A percentile compares a stretch with the other conserved stretches of the same genome.
Conservation (phyloP, 1,140 invertebrate species). For the Plodia interpunctella region DNA sequence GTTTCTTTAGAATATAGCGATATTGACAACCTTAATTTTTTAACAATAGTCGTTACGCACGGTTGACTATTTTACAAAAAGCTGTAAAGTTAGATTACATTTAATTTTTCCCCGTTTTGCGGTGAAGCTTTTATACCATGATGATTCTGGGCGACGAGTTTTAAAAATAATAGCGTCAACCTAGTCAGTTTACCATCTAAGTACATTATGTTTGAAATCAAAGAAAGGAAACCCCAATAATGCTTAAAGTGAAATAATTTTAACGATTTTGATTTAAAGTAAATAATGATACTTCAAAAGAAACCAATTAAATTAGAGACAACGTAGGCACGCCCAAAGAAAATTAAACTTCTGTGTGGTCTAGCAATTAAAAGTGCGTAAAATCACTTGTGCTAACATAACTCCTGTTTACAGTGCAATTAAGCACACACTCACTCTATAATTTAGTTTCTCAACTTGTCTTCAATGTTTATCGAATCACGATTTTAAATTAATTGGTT, state of each 20-base stretch:
- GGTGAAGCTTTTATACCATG: neutral
- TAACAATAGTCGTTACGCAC: conserved; percentile 20
- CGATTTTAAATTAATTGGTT: conserved; percentile 12
- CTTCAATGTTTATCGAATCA: conserved; percentile 9
- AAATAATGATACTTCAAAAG: too few species aligned
- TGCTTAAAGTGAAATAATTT: too few species aligned
- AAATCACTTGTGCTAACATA: conserved; percentile 6
- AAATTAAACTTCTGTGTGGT: conserved; percentile 15
- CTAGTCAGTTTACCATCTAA: too few species aligned
- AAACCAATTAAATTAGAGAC: neutral
- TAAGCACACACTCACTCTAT: neutral
- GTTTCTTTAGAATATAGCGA: too few species aligned
- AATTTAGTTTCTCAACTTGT: neutral
- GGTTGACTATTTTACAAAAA: conserved; percentile 19
- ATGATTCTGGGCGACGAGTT: too few species aligned
- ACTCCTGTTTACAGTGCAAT: neutral
- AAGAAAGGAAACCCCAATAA: too few species aligned
- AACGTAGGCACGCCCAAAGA: conserved; percentile 10
- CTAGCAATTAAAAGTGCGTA: conserved; percentile 10
- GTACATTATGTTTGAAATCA: too few species aligned
- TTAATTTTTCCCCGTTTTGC: neutral
- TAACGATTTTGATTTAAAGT: too few species aligned
- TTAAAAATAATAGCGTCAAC: too few species aligned
- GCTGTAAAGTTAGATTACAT: conserved; percentile 16
- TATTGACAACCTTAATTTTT: conserved; percentile 7